Evolutionary conservation across 2,888 invertebrate species (phyloP), one percentile per base, ranked within the genome.

Genomic region (Chironomus riparius): DNA sequence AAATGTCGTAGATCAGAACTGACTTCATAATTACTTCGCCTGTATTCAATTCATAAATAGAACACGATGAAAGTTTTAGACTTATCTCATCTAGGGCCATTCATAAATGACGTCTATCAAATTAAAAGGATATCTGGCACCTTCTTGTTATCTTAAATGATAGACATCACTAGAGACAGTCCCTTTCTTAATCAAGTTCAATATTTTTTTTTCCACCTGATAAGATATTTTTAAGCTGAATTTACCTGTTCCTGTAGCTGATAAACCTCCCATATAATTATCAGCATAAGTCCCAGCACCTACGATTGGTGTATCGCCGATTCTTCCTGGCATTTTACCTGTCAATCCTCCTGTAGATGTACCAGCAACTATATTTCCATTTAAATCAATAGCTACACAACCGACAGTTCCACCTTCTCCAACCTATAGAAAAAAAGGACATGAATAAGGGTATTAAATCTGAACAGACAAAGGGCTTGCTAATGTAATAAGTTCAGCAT

Each of bases 301-400:
- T 78, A 89, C 86, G 78, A 88, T 84, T 0, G 92, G 91, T 0
- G 92, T 90, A 79, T 93, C 93, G 2, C 93, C 93, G 78, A 92
- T 90, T 68, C 93, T 86, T 0, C 93, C 93, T 0, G 90, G 88
- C 81, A 89, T 88, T 83, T 93, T 93, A 0, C 92, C 93, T 56
- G 89, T 92, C 79, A 92, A 91, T 0, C 94, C 94, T 3, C 94
- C 94, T 0, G 94, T 94, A 2, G 94, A 94, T 0, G 94, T 94
- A 0, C 91, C 94, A 2, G 88, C 92, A 0, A 92, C 92, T 71
- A 94, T 85, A 79, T 90, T 88, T 0, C 94, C 94, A n/a, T 85
- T 79, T 0, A 81, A 80, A 81, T 94, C 93, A 21, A 94, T 84
- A 0, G 92, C 94, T 2, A 94, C 92, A 3, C 93, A 50, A 2